Evolutionary conservation across 2,113 vertebrate species (phyloP).

Genomic region (Pelecanus crispus): DNA sequence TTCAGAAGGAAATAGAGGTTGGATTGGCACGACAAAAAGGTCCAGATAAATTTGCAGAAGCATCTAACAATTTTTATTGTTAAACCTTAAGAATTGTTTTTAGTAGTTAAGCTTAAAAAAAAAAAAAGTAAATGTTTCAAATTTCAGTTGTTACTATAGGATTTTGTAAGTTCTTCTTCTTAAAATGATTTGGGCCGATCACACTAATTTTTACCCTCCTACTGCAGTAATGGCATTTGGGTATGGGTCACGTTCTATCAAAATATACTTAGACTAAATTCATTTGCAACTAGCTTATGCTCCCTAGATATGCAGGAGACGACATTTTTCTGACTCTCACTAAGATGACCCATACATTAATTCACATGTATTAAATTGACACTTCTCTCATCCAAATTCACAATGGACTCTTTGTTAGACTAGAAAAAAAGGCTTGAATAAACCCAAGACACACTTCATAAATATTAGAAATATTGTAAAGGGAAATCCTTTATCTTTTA

Average conservation of each 20-base stretch:
- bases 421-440: slow-evolving; percentile 41
- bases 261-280: not conserved
- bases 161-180: not conserved
- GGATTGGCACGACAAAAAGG: not conserved
- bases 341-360: slow-evolving; percentile 5
- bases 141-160: not conserved
- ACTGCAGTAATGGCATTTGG: not conserved
- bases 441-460: slow-evolving; percentile 45
- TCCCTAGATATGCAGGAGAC: not conserved
- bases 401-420: slow-evolving; percentile 29
- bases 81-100: not conserved
- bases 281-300: not conserved
- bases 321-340: not conserved
- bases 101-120: not conserved
- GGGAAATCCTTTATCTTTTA: slow-evolving; percentile 24
- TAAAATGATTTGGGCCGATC: accelerated
- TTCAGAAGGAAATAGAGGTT: not conserved
- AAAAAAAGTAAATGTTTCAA: not conserved
- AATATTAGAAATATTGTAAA: slow-evolving; percentile 59
- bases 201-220: not conserved
- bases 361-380: not conserved
- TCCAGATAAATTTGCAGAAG: not conserved
- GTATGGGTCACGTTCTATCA: not conserved
- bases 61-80: not conserved
- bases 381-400: slow-evolving; percentile 18